Percentiles rank a stretch among this genome's conserved stretches.
These are phyloP conservation scores for Nyctibius grandis DNA, from an alignment of 2,797 vertebrate species.

Conservation along the genomic window DNA sequence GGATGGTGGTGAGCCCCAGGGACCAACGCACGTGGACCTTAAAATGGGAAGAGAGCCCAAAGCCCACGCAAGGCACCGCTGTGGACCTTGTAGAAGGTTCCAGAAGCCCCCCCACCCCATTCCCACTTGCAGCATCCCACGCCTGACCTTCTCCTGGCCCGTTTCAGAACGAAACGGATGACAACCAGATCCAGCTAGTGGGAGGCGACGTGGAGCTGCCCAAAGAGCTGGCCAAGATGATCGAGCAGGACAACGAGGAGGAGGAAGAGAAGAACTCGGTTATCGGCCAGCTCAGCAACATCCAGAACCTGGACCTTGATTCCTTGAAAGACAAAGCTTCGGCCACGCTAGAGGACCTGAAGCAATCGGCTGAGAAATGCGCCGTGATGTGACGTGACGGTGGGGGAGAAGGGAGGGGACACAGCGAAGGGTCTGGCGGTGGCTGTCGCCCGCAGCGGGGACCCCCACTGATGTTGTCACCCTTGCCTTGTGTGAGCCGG, in stretches of 20 bases:
- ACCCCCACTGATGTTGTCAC: background rate
- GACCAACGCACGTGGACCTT: accelerated
- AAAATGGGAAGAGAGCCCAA: accelerated
- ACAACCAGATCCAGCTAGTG: constrained; percentile 93
- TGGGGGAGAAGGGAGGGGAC: background rate
- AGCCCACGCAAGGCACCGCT: accelerated
- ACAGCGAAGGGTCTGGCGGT: background rate
- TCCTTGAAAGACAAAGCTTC: constrained; percentile 96
- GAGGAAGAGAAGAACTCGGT: constrained; percentile 90
- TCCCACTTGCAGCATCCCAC: accelerated
- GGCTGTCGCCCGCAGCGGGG: background rate
- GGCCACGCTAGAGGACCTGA: constrained; percentile 91
- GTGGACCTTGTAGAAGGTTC: accelerated
- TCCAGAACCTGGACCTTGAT: constrained; percentile 92
- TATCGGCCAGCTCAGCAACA: constrained; percentile 90
- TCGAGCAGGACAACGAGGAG: constrained; percentile 93
- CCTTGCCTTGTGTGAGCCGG: background rate
- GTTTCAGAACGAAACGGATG: constrained; percentile 86
- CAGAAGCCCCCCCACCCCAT: background rate
- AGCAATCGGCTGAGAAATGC: constrained; percentile 95
- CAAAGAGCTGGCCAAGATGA: constrained; percentile 96
- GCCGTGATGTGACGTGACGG: constrained; percentile 83
- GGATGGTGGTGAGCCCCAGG: background rate
- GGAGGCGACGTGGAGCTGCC: constrained; percentile 90
- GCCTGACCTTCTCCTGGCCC: background rate